Evolutionary conservation across 2,797 vertebrate species (phyloP).

Genomic region (Eulemur mongoz): DNA sequence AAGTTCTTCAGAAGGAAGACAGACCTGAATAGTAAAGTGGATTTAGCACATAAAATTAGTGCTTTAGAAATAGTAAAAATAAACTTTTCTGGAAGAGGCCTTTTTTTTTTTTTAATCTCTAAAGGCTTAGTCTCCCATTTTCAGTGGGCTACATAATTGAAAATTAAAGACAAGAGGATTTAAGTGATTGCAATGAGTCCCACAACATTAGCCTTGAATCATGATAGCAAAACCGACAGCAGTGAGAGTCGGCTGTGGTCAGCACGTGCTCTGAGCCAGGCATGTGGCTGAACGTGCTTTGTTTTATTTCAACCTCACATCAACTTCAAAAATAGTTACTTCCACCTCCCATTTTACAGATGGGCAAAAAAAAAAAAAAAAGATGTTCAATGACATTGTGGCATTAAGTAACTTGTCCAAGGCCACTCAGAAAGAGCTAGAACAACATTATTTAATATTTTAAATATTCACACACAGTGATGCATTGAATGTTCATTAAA

Average conservation of each 20-base stretch:
- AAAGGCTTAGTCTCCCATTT: not conserved
- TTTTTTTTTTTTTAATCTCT: not conserved
- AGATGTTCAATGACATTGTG: too few relatives aligned
- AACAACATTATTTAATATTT: not conserved
- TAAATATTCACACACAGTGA: not conserved
- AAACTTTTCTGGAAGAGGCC: not conserved
- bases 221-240: fast-evolving
- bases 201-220: fast-evolving
- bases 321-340: not conserved
- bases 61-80: not conserved
- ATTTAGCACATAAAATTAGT: not conserved
- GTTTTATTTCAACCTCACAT: not conserved
- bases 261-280: not conserved
- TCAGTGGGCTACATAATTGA: not conserved
- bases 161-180: not conserved
- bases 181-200: fast-evolving
- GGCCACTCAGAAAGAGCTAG: not conserved
- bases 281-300: fast-evolving
- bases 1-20: not conserved
- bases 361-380: not conserved
- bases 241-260: not conserved
- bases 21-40: not conserved
- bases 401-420: not conserved
- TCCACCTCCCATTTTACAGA: not conserved
- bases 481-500: not conserved